A percentile compares a stretch with the other conserved stretches of the same genome.
These are phyloP conservation scores for Dynastes grantii DNA, from an alignment of 2,888 invertebrate genomes.

Conservation along the genomic window DNA sequence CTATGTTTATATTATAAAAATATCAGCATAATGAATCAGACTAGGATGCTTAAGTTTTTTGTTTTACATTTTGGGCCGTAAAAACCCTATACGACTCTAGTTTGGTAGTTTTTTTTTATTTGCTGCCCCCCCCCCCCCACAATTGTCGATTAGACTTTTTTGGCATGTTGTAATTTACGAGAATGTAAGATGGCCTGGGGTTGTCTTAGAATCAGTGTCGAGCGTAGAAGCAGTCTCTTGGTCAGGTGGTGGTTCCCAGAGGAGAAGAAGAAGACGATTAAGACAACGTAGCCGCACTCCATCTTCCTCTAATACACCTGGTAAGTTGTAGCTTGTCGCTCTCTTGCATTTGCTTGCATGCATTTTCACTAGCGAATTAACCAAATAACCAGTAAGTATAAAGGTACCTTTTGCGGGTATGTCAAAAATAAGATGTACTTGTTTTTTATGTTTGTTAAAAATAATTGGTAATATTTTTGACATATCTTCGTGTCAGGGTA, in stretches of 20 bases:
- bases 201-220: constrained; percentile 74
- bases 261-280: constrained; percentile 67
- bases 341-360: constrained; percentile 9
- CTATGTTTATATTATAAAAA: too few species aligned
- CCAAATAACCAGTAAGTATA: constrained; percentile 38
- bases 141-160: constrained; percentile 34
- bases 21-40: too few species aligned
- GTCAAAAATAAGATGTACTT: too few species aligned
- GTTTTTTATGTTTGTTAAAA: too few species aligned
- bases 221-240: constrained; percentile 75
- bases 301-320: constrained; percentile 62
- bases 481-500: too few species aligned
- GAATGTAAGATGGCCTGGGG: constrained; percentile 58
- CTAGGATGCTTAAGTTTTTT: constrained; percentile 2
- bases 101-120: constrained; percentile 5
- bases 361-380: constrained; percentile 14
- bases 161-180: constrained; percentile 52
- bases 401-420: too few species aligned
- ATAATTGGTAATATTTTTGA: too few species aligned
- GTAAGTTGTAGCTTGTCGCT: constrained; percentile 40
- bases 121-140: neutral
- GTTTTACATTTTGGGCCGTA: neutral
- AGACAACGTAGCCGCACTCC: constrained; percentile 69
- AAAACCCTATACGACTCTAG: neutral
- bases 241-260: constrained; percentile 70